Evolutionary conservation across 2,113 vertebrate genomes (phyloP).

Genomic region (Macroglossus sobrinus): DNA sequence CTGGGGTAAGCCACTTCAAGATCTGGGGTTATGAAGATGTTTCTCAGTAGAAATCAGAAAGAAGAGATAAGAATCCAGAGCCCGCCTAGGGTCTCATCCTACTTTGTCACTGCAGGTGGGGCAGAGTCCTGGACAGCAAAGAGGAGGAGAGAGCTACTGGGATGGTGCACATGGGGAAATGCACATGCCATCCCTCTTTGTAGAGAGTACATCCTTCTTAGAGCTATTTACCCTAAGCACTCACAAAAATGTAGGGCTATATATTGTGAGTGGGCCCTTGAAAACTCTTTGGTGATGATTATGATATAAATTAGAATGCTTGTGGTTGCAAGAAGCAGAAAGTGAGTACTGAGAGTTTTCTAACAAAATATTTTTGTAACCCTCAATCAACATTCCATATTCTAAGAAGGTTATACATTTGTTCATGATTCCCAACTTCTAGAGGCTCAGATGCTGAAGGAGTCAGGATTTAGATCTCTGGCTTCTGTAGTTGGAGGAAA

Average conservation of each 20-base stretch:
- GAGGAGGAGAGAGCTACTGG: too few species aligned
- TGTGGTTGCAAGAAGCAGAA: background rate
- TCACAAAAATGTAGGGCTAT: background rate
- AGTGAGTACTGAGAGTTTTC: background rate
- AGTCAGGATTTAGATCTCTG: background rate
- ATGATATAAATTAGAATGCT: background rate
- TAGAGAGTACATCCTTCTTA: background rate
- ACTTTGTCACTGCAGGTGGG: background rate
- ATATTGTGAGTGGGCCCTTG: background rate
- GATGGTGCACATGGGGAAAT: background rate
- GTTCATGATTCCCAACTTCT: background rate
- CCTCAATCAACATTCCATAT: background rate
- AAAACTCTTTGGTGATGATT: background rate
- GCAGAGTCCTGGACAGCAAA: background rate
- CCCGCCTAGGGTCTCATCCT: background rate
- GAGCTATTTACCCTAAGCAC: background rate
- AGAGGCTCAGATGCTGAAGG: background rate
- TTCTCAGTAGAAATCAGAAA: background rate
- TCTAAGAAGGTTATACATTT: background rate
- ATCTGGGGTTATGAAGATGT: background rate
- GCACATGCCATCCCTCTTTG: background rate
- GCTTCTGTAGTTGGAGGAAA: background rate
- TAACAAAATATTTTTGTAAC: background rate
- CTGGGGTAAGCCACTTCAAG: background rate
- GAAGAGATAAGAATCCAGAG: background rate